Percentiles rank a stretch among this genome's conserved stretches.
Conservation (phyloP, 2,113 vertebrate species). For the Paradisaea rubra region DNA sequence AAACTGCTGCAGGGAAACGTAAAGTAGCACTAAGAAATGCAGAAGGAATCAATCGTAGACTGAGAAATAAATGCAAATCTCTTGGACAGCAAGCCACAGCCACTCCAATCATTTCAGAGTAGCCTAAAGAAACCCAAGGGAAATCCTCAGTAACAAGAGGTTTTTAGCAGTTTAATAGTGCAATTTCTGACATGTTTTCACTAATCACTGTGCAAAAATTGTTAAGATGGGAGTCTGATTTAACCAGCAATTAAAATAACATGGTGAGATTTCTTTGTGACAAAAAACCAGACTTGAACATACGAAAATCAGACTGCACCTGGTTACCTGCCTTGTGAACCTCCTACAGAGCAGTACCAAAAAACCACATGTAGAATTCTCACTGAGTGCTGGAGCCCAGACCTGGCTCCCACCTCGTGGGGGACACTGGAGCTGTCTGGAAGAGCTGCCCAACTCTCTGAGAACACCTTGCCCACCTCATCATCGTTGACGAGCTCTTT, state of each 20-base stretch:
- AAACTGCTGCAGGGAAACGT: not conserved
- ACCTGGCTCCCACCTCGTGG: not conserved
- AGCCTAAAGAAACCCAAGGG: not conserved
- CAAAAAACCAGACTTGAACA: not conserved
- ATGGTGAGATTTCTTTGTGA: not conserved
- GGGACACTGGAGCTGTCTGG: not conserved
- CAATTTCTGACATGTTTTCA: not conserved
- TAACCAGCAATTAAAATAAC: not conserved
- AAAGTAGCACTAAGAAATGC: not conserved
- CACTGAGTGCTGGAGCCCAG: not conserved
- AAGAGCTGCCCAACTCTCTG: not conserved
- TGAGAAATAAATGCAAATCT: not conserved
- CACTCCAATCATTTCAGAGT: not conserved
- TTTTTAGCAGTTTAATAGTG: not conserved
- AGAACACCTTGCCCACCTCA: constrained; percentile 76
- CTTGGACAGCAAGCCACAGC: not conserved
- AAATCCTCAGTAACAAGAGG: not conserved
- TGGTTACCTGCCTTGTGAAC: not conserved
- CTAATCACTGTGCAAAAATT: not conserved
- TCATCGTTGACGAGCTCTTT: constrained; percentile 98
- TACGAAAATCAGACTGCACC: not conserved
- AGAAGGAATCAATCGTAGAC: not conserved
- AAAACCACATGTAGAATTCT: not conserved
- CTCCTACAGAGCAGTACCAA: not conserved
- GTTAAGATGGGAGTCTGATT: not conserved